Evolutionary conservation across 2,888 invertebrate species (phyloP).

Genomic region (Aporophyla nigra): DNA sequence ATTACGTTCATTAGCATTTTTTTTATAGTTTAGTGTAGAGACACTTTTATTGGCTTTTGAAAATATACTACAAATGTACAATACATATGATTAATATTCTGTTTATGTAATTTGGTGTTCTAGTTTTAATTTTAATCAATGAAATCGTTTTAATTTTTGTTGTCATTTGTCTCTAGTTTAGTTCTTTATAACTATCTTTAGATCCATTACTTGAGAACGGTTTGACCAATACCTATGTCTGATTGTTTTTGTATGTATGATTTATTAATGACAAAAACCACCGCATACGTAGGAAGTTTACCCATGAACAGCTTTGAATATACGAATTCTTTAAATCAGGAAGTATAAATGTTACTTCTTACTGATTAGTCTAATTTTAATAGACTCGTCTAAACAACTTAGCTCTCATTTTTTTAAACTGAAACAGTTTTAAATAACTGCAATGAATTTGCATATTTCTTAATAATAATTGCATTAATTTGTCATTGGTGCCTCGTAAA

Average conservation of each 20-base stretch:
- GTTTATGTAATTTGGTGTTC: background rate
- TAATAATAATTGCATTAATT: constrained; percentile 23
- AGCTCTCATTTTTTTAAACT: background rate
- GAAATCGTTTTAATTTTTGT: background rate
- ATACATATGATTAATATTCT: constrained; percentile 3
- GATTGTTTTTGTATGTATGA: too few species aligned
- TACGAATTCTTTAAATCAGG: background rate
- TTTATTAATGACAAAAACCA: too few species aligned
- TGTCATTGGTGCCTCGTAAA: background rate
- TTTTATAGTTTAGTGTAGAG: background rate
- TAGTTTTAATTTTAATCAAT: background rate
- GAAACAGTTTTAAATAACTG: background rate
- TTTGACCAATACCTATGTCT: too few species aligned
- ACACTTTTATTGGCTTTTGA: background rate
- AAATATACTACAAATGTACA: constrained; percentile 5
- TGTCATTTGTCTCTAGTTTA: background rate
- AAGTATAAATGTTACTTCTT: background rate
- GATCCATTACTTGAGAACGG: too few species aligned
- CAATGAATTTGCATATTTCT: constrained; percentile 15
- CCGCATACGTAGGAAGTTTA: too few species aligned
- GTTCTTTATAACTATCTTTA: background rate
- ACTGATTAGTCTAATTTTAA: background rate
- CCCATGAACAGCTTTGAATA: background rate
- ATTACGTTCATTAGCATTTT: constrained; percentile 19
- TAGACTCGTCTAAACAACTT: background rate